Percentiles rank a stretch among this genome's conserved stretches.
These are phyloP conservation scores for Anoplophora glabripennis DNA, from an alignment of 1,140 invertebrate genomes.

Conservation along the genomic window DNA sequence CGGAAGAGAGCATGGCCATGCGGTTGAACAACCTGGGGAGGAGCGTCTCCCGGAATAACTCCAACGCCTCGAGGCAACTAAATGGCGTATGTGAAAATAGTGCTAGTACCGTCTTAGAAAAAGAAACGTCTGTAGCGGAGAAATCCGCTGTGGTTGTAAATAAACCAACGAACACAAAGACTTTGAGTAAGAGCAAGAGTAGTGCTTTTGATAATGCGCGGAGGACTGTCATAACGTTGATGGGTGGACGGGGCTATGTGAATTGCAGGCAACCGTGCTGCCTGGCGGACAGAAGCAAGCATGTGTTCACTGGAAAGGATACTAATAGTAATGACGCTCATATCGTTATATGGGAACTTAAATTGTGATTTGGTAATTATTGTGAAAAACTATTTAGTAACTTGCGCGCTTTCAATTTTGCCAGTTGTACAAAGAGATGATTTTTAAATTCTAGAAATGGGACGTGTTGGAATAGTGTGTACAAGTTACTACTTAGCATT, in stretches of 20 bases:
- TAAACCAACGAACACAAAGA: constrained; percentile 36
- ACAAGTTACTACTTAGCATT: no score
- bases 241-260: constrained; percentile 83
- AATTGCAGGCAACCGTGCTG: constrained; percentile 74
- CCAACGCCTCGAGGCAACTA: constrained; percentile 59
- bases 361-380: constrained; percentile 61
- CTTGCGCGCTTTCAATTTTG: background rate
- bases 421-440: no score
- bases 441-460: no score
- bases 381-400: constrained; percentile 2
- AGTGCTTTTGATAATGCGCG: constrained; percentile 53
- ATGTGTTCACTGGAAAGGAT: constrained; percentile 50
- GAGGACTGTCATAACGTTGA: constrained; percentile 78
- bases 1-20: constrained; percentile 74
- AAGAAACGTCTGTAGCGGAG: constrained; percentile 7
- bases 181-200: constrained; percentile 41
- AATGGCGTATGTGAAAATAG: constrained; percentile 37
- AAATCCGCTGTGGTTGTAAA: constrained; percentile 9
- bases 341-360: constrained; percentile 87
- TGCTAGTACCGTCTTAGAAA: constrained; percentile 19
- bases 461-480: no score
- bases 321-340: constrained; percentile 77
- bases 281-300: constrained; percentile 51
- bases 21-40: constrained; percentile 53
- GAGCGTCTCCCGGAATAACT: constrained; percentile 68